These are phyloP conservation scores for Erinaceus europaeus DNA, from an alignment of 2,113 vertebrate genomes.

Conservation along the genomic window DNA sequence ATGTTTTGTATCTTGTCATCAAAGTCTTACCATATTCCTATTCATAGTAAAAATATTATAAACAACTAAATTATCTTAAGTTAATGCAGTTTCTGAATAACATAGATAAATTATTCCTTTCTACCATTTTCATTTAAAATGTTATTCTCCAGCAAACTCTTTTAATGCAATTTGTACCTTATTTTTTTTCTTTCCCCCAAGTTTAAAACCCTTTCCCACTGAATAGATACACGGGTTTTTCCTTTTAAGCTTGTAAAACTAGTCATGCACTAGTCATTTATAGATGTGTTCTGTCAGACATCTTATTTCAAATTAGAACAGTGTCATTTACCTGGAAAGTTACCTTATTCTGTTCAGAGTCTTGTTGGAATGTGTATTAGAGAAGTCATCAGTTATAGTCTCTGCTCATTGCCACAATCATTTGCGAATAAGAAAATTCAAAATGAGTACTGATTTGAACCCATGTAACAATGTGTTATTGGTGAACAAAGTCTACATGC, in stretches of 20 bases:
- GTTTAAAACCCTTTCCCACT: neutral
- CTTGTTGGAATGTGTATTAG: neutral
- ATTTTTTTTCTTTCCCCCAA: neutral
- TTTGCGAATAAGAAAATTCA: neutral
- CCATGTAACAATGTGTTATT: neutral
- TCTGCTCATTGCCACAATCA: neutral
- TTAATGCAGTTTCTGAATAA: neutral
- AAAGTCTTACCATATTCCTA: neutral
- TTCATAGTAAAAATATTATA: neutral
- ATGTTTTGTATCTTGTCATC: neutral
- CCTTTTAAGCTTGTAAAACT: neutral
- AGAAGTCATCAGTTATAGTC: neutral
- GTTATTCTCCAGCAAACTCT: neutral
- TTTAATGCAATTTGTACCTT: neutral
- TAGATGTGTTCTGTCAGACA: neutral
- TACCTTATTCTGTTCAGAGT: neutral
- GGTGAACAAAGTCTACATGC: neutral
- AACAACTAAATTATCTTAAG: neutral
- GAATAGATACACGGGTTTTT: neutral
- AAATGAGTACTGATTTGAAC: slow-evolving; percentile 8
- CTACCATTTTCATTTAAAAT: neutral
- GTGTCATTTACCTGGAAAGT: neutral
- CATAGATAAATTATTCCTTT: neutral
- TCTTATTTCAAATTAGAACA: neutral
- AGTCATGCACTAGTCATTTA: neutral